Evolutionary conservation across 2,797 vertebrate species (phyloP).

Genomic region (Coreius guichenoti): DNA sequence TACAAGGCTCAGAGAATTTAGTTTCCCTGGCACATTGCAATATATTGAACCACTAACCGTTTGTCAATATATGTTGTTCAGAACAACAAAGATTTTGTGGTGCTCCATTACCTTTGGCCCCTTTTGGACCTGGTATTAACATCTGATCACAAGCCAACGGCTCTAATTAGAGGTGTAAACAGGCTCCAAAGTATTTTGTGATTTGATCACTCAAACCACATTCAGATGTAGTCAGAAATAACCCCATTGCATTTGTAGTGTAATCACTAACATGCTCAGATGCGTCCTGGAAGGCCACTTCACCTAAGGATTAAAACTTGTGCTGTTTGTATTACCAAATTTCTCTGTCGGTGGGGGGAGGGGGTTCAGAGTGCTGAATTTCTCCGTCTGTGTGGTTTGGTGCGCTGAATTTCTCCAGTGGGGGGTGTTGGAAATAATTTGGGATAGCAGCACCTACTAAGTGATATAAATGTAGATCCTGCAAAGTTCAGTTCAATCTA

Average conservation of each 20-base stretch:
- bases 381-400: too few relatives aligned
- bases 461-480: not conserved
- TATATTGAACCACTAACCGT: not conserved
- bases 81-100: slow-evolving; percentile 2
- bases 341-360: too few relatives aligned
- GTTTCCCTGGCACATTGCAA: not conserved
- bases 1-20: not conserved
- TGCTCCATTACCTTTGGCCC: not conserved
- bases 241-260: not conserved
- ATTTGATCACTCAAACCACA: not conserved
- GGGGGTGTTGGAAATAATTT: too few relatives aligned
- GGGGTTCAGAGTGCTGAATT: too few relatives aligned
- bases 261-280: not conserved
- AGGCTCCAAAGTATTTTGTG: not conserved
- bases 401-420: too few relatives aligned
- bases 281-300: not conserved
- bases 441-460: too few relatives aligned
- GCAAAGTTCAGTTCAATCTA: not conserved
- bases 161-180: not conserved
- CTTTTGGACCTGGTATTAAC: not conserved
- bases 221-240: not conserved
- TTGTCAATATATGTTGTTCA: not conserved
- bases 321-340: too few relatives aligned
- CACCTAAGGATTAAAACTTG: too few relatives aligned
- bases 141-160: not conserved